Evolutionary conservation across 37 sponge, comb jelly and placozoan genomes (phyloP).

Genomic region (Aplysina aerophoba): DNA sequence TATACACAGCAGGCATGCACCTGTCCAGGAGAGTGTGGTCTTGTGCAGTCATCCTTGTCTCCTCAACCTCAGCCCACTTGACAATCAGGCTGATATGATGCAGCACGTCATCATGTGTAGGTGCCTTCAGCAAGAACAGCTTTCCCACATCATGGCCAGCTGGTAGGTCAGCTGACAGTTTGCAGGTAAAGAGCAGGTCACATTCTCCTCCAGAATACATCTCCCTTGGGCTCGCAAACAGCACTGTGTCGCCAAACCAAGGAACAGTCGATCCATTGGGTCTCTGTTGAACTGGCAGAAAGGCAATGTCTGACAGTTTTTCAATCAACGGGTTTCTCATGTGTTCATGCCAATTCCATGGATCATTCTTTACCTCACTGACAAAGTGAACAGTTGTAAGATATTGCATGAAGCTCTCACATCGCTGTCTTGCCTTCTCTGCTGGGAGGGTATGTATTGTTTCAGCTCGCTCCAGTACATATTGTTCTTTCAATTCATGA

Average conservation of each 20-base stretch:
- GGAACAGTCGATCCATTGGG: constrained; percentile 41
- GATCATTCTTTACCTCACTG: neutral
- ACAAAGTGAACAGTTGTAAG: neutral
- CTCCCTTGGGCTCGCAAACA: constrained; percentile 21
- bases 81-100: constrained; percentile 29
- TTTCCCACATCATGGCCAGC: neutral
- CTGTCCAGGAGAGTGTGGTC: neutral
- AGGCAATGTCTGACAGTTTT: constrained; percentile 25
- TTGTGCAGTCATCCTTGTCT: neutral
- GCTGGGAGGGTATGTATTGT: constrained; percentile 1
- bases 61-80: neutral
- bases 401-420: constrained; percentile 30
- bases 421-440: constrained; percentile 36
- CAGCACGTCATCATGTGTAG: constrained; percentile 17
- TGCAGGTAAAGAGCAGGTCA: constrained; percentile 31
- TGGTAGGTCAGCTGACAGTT: constrained; percentile 16
- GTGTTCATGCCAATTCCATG: neutral
- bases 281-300: constrained; percentile 29
- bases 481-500: constrained; percentile 15
- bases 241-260: constrained; percentile 26
- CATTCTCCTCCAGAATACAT: neutral
- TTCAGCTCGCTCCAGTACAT: constrained; percentile 55
- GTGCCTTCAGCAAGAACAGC: constrained; percentile 6
- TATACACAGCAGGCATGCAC: constrained; percentile 36
- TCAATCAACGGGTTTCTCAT: neutral